These are phyloP conservation scores for Amphiprion clarkii DNA, from an alignment of 2,797 vertebrate species.

Conservation along the genomic window DNA sequence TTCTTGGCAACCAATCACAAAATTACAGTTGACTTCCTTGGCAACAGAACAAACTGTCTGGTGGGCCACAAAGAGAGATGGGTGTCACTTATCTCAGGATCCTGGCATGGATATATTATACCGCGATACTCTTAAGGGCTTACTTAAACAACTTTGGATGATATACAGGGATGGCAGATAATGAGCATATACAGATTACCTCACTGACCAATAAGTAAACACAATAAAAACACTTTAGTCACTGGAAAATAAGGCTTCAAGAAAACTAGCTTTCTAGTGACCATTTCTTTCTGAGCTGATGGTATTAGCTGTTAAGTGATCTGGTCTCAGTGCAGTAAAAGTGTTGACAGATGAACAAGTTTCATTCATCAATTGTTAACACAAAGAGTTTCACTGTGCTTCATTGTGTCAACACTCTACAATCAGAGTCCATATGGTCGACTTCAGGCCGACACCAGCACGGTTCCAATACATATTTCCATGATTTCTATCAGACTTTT, in stretches of 20 bases:
- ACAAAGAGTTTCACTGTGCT: constrained; percentile 27
- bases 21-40: constrained; percentile 83
- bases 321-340: constrained; percentile 18
- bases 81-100: constrained; percentile 70
- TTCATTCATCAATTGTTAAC: constrained; percentile 48
- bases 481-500: constrained; percentile 62
- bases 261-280: constrained; percentile 33
- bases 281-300: constrained; percentile 31
- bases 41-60: constrained; percentile 76
- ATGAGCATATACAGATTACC: constrained; percentile 66
- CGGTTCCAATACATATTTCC: constrained; percentile 38
- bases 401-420: constrained; percentile 45
- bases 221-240: constrained; percentile 48
- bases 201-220: constrained; percentile 75
- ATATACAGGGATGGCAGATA: constrained; percentile 59
- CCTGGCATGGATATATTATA: constrained; percentile 58
- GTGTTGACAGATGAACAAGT: constrained; percentile 58
- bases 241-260: constrained; percentile 64
- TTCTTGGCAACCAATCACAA: constrained; percentile 81
- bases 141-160: constrained; percentile 68
- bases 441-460: constrained; percentile 52
- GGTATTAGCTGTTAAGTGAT: constrained; percentile 31
- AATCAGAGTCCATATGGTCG: constrained; percentile 52
- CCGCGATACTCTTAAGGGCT: constrained; percentile 67
- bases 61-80: constrained; percentile 73